Evolutionary conservation across 2,888 invertebrate genomes (phyloP).

Genomic region (Sphaerophoria taeniata): DNA sequence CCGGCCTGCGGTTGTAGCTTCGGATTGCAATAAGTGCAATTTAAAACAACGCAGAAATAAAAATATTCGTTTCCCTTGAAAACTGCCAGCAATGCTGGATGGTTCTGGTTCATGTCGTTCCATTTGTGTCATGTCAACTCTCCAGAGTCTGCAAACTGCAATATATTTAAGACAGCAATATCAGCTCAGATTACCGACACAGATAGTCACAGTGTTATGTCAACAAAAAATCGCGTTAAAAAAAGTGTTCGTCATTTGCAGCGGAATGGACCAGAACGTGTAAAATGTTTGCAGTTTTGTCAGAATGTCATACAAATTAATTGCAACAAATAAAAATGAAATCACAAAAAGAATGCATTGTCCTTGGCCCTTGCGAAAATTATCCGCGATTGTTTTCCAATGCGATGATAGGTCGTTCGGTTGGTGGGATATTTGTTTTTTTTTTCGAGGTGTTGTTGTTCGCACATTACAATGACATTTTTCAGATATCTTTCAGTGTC

Average conservation of each 20-base stretch:
- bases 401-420: neutral
- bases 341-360: constrained; percentile 5
- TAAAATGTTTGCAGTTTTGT: neutral
- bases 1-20: constrained; percentile 21
- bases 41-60: neutral
- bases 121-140: constrained; percentile 15
- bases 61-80: constrained; percentile 17
- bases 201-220: constrained; percentile 11
- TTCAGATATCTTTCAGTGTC: constrained; percentile 22
- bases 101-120: neutral
- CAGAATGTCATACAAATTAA: constrained; percentile 17
- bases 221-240: neutral
- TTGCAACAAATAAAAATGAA: constrained; percentile 33
- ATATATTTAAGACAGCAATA: constrained; percentile 36
- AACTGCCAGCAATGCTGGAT: constrained; percentile 33
- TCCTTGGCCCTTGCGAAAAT: constrained; percentile 9
- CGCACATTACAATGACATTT: constrained; percentile 30
- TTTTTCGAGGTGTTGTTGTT: constrained; percentile 17
- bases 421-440: neutral
- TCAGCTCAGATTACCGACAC: constrained; percentile 2
- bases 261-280: neutral
- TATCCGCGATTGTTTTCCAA: neutral
- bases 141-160: constrained; percentile 5
- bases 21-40: constrained; percentile 31
- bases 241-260: constrained; percentile 14